Conservation (phyloP, 2,797 vertebrate species). For the Capromys pilorides region DNA sequence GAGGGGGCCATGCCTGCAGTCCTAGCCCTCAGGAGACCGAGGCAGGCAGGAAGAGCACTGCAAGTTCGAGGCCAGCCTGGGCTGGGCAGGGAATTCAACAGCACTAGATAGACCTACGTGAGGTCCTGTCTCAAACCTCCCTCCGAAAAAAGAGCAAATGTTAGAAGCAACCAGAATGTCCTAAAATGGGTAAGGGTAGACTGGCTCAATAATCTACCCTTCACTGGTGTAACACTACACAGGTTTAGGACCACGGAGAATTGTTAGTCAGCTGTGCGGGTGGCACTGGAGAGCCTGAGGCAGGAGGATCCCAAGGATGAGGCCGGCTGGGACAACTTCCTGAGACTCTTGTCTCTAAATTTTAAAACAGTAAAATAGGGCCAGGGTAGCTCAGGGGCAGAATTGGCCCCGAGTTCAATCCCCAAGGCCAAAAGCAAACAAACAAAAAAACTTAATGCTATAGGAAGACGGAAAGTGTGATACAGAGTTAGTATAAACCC, state of each 20-base stretch:
- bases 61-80: background rate
- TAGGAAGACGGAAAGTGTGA: background rate
- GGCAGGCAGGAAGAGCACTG: background rate
- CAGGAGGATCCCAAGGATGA: background rate
- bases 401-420: background rate
- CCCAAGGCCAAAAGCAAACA: background rate
- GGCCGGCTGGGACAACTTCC: background rate
- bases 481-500: background rate
- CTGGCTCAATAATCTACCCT: background rate
- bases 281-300: background rate
- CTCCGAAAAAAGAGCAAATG: background rate
- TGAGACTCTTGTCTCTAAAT: background rate
- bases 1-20: background rate
- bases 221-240: background rate
- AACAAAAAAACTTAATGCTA: background rate
- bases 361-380: background rate
- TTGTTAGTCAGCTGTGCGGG: background rate
- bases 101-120: background rate
- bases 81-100: background rate
- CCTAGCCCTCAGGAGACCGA: background rate
- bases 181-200: background rate
- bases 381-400: background rate
- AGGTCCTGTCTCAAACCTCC: background rate
- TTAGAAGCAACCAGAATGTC: constrained; percentile 14
- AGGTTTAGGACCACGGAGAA: background rate